Percentiles rank a stretch among this genome's conserved stretches.
Conservation (phyloP, 2,113 vertebrate genomes). For the Oenanthe melanoleuca region DNA sequence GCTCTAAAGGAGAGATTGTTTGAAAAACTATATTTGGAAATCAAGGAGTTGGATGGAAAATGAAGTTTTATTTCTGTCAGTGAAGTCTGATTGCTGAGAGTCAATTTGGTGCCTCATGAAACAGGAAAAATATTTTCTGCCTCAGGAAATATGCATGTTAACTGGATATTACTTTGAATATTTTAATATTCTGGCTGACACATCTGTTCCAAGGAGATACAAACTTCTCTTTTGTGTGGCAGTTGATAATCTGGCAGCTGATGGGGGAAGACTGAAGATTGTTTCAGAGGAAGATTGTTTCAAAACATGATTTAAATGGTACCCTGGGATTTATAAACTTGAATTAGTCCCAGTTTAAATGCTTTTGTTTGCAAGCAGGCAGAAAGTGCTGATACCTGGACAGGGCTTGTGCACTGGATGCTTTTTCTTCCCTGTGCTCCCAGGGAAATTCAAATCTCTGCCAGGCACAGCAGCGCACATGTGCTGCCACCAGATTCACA, state of each 20-base stretch:
- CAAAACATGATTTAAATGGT: not conserved
- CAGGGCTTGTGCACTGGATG: not conserved
- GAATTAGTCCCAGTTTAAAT: not conserved
- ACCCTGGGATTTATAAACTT: not conserved
- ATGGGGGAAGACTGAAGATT: not conserved
- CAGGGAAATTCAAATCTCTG: not conserved
- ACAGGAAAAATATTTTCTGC: not conserved
- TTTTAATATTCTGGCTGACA: not conserved
- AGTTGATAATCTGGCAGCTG: not conserved
- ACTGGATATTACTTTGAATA: not conserved
- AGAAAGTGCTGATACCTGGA: not conserved
- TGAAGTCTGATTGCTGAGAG: not conserved
- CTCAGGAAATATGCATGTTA: not conserved
- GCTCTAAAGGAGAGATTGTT: not conserved
- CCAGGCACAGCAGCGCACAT: not conserved
- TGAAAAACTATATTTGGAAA: not conserved
- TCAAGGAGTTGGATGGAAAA: not conserved
- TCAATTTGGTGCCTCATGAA: not conserved
- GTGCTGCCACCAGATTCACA: slow-evolving; percentile 26
- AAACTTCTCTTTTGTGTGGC: not conserved
- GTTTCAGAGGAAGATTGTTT: not conserved
- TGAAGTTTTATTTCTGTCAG: not conserved
- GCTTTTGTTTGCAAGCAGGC: not conserved
- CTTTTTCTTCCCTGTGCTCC: rapidly evolving
- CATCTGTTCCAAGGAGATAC: not conserved